Evolutionary conservation across 2,113 vertebrate species (phyloP), one percentile per base, ranked within the genome.

Genomic region (Saimiri boliviensis): DNA sequence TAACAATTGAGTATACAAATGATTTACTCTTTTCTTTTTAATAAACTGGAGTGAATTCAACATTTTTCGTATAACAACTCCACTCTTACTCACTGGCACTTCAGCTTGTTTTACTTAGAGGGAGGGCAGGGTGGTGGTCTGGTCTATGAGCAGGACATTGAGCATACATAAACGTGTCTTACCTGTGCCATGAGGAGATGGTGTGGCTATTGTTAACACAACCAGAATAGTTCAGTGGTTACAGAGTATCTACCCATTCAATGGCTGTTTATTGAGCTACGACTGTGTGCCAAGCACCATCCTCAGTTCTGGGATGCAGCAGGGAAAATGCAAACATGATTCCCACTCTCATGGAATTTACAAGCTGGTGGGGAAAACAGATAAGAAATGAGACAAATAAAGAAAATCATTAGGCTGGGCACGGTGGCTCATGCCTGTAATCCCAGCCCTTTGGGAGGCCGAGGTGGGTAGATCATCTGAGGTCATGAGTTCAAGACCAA

Each of bases 21-120:
- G 14, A 80, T 40, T 91, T 63, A 25, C 73, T 86, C 58, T 58
- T 91, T n/a, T 45, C 1, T n/a, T 80, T 76, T 58, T 54, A 60
- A 54, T 12, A 89, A 83, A 12, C 52, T 63, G 47, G 8, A 76
- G 17, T 23, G 49, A 6, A 68, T 25, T 84, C 45, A 52, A 56
- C 63, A 66, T 30, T 45, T 71, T 7, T 58, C 49, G 6, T 56
- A 1, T 0, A 8, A 8, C 83, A 3, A 54, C 11, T 23, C 16
- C 14, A 1, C 19, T 76, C 56, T 88, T 17, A 0, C 8, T n/a
- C 52, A 2, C 37, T 0, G 25, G n/a, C 3, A 0, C 32, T n/a
- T 14, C 5, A 20, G n/a, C 13, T 25, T 35, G 60, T n/a, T 70
- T 40, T 86, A 84, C 84, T 35, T 40, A 9, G 25, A 52, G 23